Evolutionary conservation across 2,797 vertebrate genomes (phyloP).

Genomic region (Catostomus latipinnis): DNA sequence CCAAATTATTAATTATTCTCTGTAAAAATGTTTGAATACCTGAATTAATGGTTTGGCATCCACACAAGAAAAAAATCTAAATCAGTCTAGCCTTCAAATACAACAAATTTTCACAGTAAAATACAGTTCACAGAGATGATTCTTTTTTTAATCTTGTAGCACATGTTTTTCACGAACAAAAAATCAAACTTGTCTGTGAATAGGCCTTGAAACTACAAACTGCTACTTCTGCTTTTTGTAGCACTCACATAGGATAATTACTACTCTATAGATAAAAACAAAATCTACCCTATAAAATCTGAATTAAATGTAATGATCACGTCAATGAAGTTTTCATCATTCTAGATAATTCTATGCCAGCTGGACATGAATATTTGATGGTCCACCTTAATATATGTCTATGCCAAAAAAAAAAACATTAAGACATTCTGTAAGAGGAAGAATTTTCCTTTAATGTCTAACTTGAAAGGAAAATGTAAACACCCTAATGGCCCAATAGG

Average conservation of each 20-base stretch:
- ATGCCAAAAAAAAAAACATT: no score
- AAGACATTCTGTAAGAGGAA: not conserved
- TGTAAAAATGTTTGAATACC: not conserved
- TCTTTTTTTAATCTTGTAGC: no score
- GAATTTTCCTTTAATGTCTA: conserved; percentile 9
- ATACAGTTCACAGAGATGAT: no score
- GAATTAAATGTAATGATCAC: not conserved
- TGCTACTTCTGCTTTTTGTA: not conserved
- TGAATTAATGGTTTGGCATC: not conserved
- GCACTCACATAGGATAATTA: not conserved
- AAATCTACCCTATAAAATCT: not conserved
- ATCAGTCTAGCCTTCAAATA: no score
- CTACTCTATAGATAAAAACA: not conserved
- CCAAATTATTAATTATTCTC: not conserved
- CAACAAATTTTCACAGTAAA: no score
- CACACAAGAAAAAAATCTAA: not conserved
- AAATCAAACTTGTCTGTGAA: not conserved
- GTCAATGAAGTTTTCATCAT: not conserved
- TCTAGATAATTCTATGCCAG: not conserved
- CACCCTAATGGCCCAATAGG: not conserved
- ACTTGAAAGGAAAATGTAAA: conserved; percentile 23
- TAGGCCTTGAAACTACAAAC: not conserved
- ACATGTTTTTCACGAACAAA: no score
- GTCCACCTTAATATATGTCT: not conserved
- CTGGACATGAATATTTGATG: not conserved